Evolutionary conservation across 2,113 vertebrate genomes (phyloP).

Genomic region (Phaethornis superciliosus): DNA sequence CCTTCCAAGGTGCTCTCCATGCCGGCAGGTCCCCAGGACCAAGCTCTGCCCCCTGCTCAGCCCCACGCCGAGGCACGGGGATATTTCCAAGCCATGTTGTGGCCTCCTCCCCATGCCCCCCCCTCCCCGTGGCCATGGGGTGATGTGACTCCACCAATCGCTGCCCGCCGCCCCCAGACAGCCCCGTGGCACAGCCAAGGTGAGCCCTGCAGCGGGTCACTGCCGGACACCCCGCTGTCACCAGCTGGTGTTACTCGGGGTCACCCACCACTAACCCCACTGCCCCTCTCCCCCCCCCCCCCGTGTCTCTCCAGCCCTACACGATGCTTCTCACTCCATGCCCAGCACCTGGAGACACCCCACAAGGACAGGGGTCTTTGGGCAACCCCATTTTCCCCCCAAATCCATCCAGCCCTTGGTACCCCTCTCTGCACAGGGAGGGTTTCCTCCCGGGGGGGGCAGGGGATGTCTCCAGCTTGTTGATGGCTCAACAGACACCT

Average conservation of each 20-base stretch:
- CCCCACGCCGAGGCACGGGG: not conserved
- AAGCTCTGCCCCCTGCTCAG: not conserved
- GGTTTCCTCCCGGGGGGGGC: not conserved
- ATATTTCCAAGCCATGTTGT: conserved; percentile 10
- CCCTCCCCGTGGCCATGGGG: conserved; percentile 82
- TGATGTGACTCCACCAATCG: conserved; percentile 92
- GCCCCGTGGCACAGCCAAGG: conserved; percentile 50
- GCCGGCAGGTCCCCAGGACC: not conserved
- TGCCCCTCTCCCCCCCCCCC: not conserved
- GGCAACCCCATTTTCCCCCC: rapidly evolving
- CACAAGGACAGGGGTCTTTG: not conserved
- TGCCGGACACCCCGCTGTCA: conserved; percentile 69
- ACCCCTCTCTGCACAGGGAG: too few species aligned
- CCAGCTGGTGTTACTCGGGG: conserved; percentile 66
- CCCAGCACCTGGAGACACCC: not conserved
- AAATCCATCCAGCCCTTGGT: not conserved
- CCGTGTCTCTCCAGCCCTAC: rapidly evolving
- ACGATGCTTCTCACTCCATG: rapidly evolving
- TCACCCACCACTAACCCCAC: not conserved
- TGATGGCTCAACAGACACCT: not conserved
- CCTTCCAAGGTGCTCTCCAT: conserved; percentile 67
- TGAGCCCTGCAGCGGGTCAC: conserved; percentile 81
- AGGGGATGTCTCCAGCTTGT: not conserved
- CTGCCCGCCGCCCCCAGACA: conserved; percentile 54
- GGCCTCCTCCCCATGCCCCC: not conserved